Conservation (phyloP, 2,888 invertebrate species). For the Leptinotarsa tumamoca region DNA sequence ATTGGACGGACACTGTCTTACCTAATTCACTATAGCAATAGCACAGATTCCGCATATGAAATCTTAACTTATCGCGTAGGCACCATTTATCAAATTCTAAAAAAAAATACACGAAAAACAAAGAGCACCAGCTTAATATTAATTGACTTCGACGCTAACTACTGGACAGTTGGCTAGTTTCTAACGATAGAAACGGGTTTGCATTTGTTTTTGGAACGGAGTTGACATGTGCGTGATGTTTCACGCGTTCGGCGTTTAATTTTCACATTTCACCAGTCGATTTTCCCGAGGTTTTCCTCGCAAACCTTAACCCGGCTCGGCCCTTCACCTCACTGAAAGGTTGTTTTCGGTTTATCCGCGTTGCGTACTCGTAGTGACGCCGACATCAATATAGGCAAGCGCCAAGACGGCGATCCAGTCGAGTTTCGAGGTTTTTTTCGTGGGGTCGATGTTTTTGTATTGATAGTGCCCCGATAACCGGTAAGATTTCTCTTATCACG, state of each 20-base stretch:
- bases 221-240: conserved; percentile 35
- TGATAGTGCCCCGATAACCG: conserved; percentile 18
- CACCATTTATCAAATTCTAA: background rate
- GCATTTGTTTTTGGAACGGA: conserved; percentile 33
- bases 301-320: conserved; percentile 26
- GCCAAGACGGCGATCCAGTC: conserved; percentile 37
- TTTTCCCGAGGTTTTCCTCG: conserved; percentile 22
- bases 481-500: conserved; percentile 18
- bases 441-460: conserved; percentile 15
- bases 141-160: conserved; percentile 20
- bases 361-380: conserved; percentile 28
- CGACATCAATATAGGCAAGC: conserved; percentile 45
- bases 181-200: conserved; percentile 12
- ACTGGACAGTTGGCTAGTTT: conserved; percentile 20
- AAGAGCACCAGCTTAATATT: conserved; percentile 8
- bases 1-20: background rate
- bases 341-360: conserved; percentile 33
- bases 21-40: conserved; percentile 9
- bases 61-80: conserved; percentile 11
- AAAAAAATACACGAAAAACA: conserved; percentile 3
- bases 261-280: conserved; percentile 42
- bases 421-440: conserved; percentile 22
- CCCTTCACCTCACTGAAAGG: conserved; percentile 33
- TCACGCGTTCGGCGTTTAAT: conserved; percentile 34
- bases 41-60: background rate